Percentiles rank a stretch among this genome's conserved stretches.
Evolutionary conservation across 2,797 vertebrate species (phyloP).

Genomic region (Arremon brunneinucha): DNA sequence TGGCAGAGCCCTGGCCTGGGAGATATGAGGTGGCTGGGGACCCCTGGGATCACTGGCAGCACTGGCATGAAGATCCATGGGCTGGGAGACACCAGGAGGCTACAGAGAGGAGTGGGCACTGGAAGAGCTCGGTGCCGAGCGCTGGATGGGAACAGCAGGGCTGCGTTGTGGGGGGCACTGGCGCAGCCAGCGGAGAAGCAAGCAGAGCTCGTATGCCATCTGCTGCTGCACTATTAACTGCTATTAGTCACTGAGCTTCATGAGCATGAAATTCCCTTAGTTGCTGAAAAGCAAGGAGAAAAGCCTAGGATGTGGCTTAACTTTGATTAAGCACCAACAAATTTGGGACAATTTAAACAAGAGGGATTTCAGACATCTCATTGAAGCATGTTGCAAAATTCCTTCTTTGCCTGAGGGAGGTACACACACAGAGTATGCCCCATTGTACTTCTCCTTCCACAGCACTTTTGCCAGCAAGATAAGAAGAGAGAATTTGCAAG

Average conservation of each 20-base stretch:
- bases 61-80: accelerated
- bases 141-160: constrained; percentile 15
- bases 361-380: constrained; percentile 43
- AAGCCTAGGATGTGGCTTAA: constrained; percentile 58
- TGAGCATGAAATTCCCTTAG: constrained; percentile 60
- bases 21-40: background rate
- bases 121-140: background rate
- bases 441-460: constrained; percentile 39
- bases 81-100: accelerated
- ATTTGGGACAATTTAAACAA: constrained; percentile 66
- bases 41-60: background rate
- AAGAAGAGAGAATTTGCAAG: constrained; percentile 47
- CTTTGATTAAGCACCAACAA: constrained; percentile 65
- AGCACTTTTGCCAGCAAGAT: constrained; percentile 48
- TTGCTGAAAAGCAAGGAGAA: constrained; percentile 49
- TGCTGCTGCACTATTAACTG: constrained; percentile 56
- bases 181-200: background rate
- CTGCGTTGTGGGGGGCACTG: constrained; percentile 34
- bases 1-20: background rate
- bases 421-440: background rate
- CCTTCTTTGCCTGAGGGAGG: constrained; percentile 42
- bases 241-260: constrained; percentile 61
- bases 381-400: constrained; percentile 51
- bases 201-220: constrained; percentile 58
- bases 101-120: background rate